Conservation (phyloP, 2,797 vertebrate species). For the Threskiornis aethiopicus region DNA sequence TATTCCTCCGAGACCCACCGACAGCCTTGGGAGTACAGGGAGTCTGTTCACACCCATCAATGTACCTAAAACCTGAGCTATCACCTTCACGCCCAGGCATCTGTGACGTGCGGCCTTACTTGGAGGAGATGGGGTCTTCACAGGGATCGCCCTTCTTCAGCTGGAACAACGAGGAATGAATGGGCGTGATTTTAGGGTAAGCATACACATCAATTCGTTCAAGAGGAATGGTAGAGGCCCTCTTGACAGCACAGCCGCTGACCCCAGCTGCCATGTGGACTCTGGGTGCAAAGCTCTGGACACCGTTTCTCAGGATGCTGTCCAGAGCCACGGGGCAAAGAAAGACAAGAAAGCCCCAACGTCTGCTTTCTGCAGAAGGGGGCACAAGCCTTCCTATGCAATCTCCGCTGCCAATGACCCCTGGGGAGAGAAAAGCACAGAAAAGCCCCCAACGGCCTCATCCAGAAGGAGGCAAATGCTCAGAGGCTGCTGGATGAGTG, state of each 20-base stretch:
- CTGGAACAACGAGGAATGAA: not conserved
- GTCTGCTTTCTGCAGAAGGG: not conserved
- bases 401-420: not conserved
- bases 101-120: too few species aligned
- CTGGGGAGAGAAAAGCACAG: not conserved
- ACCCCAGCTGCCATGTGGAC: not conserved
- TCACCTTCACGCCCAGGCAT: not conserved
- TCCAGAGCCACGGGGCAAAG: not conserved
- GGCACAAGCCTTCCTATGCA: not conserved
- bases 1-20: not conserved
- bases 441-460: not conserved
- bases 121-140: not conserved
- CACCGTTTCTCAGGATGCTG: not conserved
- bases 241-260: not conserved
- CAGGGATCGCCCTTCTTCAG: not conserved
- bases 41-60: not conserved
- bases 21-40: accelerated
- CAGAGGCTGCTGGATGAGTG: not conserved
- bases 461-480: accelerated
- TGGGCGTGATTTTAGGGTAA: not conserved
- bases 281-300: not conserved
- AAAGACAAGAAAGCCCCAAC: not conserved
- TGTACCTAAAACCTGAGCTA: not conserved
- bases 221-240: not conserved
- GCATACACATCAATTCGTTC: not conserved